Base-by-base conservation (phyloP, 1,140 invertebrate species). In the Cydia pomonella region DNA sequence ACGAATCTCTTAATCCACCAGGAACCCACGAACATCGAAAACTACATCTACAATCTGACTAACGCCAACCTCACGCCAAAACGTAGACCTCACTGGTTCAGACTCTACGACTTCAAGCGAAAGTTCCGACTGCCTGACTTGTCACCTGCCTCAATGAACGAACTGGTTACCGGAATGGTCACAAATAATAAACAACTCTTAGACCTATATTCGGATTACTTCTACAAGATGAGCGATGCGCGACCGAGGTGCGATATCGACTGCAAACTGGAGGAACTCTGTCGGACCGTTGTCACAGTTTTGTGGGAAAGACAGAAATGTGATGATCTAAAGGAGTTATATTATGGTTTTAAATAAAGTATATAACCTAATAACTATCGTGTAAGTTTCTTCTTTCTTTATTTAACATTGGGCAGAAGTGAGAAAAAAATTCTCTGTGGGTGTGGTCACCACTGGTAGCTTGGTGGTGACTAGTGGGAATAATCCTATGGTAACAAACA, bases 31-130 rank as follows among this genome's bases (percentile, higher is more conserved):
- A 95, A 97, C 84, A 95, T 95, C 62, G 93, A 95, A 6, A 97
- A 96, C 16, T 98, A 95, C 92, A 95, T 95, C 2, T 95, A 96
- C 80, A 97, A 98, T 86, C 81, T 98, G 1, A 97, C 96, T 0
- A 91, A 94, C 87, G 97, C 97, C 0, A 98, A 98, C 86, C 75
- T 93, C 16, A 87, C 87, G 1, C 93, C 94, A 0, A 78, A 92
- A 6, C 73, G 89, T 75, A 81, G 84, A 71, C 96, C 96, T 0
- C 82, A 91, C 23, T 97, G 96, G 96, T 95, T 93, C 66, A 93
- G 95, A 84, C 93, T 96, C 9, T 97, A 97, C 82, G 94, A 95
- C 7, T 96, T 97, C 76, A 95, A 93, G 79, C 93, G 95, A 53
- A 94, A 94, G 64, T 97, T 95, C 82, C 92, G 90, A n/a, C 79